A percentile compares a stretch with the other conserved stretches of the same genome.
phyloP scores from a whole-genome alignment of 2,113 vertebrate genomes.

The Archilochus colubris region DNA sequence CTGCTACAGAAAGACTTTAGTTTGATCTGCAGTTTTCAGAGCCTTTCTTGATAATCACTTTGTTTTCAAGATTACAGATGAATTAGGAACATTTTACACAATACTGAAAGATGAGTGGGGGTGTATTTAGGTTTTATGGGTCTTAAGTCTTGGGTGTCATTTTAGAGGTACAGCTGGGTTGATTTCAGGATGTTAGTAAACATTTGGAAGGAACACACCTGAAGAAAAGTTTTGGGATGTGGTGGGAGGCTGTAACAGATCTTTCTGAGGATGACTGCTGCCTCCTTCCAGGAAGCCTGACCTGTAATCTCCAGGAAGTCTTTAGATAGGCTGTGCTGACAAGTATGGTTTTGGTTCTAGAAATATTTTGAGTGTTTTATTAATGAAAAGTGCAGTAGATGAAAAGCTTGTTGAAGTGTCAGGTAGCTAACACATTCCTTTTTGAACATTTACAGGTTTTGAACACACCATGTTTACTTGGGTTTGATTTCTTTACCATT shows the following conservation, averaged over 20 bases:
- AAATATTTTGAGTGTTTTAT: conserved; percentile 22
- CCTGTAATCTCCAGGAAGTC: conserved; percentile 33
- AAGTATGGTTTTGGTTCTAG: conserved; percentile 24
- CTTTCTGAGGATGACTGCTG: conserved; percentile 28
- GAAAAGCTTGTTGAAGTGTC: background rate
- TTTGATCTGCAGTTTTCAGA: conserved; percentile 38
- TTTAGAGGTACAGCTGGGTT: conserved; percentile 14
- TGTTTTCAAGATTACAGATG: conserved; percentile 14
- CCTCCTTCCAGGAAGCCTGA: conserved; percentile 17
- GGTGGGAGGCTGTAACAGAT: background rate
- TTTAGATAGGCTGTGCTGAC: background rate
- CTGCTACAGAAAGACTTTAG: background rate
- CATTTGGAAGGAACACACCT: conserved; percentile 20
- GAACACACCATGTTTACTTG: background rate
- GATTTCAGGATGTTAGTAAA: conserved; percentile 37
- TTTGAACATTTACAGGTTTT: background rate
- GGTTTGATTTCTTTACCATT: background rate
- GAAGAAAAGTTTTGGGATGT: background rate
- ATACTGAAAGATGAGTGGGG: conserved; percentile 23
- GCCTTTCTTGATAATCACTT: conserved; percentile 5
- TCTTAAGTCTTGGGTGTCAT: conserved; percentile 5
- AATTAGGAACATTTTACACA: background rate
- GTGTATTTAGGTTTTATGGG: background rate
- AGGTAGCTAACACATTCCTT: background rate
- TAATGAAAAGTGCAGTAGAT: conserved; percentile 5